Evolutionary conservation across 2,888 invertebrate genomes (phyloP).

Genomic region (Phymatocera aterrima): DNA sequence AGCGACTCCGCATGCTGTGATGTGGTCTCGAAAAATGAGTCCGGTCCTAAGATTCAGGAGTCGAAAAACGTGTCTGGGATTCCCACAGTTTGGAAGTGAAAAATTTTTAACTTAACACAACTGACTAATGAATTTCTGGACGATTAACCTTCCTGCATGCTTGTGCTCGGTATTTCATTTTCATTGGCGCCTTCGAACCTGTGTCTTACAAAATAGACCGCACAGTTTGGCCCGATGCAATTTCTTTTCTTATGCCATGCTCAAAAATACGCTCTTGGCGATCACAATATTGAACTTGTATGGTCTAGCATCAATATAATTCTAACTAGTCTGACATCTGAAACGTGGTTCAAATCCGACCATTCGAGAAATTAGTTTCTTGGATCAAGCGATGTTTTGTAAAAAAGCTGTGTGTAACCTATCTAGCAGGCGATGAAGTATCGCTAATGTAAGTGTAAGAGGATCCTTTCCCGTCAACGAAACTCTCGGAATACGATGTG

Average conservation of each 20-base stretch:
- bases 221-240: background rate
- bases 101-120: background rate
- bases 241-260: background rate
- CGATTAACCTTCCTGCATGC: background rate
- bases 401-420: background rate
- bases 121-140: constrained; percentile 38
- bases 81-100: constrained; percentile 31
- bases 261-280: no score
- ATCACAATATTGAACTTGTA: no score
- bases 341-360: background rate
- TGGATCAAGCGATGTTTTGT: background rate
- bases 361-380: background rate
- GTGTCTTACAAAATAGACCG: background rate
- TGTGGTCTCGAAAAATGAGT: constrained; percentile 9
- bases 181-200: background rate
- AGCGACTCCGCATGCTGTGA: constrained; percentile 9
- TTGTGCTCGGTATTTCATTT: constrained; percentile 1
- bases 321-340: no score
- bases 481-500: background rate
- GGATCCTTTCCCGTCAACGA: constrained; percentile 9
- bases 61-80: background rate
- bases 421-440: constrained; percentile 4
- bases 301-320: no score
- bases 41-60: background rate
- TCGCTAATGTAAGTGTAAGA: constrained; percentile 9